Conservation (phyloP, 2,888 invertebrate species). For the Cylindroiulus punctatus region DNA sequence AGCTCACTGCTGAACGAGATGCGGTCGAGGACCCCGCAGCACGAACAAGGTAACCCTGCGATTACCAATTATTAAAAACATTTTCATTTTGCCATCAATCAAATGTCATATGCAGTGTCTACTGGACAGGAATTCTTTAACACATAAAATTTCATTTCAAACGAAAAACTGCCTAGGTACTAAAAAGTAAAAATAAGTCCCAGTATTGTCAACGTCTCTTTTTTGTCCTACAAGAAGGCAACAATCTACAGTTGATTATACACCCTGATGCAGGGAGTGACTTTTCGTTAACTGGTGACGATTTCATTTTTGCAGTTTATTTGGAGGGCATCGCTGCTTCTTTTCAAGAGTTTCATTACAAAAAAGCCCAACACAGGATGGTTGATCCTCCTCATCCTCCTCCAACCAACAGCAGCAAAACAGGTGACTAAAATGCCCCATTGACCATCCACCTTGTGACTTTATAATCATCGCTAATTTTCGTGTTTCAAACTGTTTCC, state of each 20-base stretch:
- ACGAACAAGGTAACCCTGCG: slow-evolving; percentile 20
- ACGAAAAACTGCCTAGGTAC: too few relatives aligned
- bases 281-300: not conserved
- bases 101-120: too few relatives aligned
- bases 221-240: too few relatives aligned
- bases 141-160: too few relatives aligned
- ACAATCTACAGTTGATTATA: too few relatives aligned
- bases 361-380: slow-evolving; percentile 12
- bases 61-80: not conserved
- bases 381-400: slow-evolving; percentile 7
- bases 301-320: slow-evolving; percentile 36
- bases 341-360: slow-evolving; percentile 40
- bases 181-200: too few relatives aligned
- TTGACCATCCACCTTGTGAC: too few relatives aligned
- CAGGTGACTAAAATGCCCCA: not conserved
- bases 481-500: not conserved
- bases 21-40: not conserved
- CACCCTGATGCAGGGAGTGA: too few relatives aligned
- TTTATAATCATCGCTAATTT: not conserved
- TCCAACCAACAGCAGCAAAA: not conserved
- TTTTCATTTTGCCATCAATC: not conserved
- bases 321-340: slow-evolving; percentile 53
- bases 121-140: too few relatives aligned
- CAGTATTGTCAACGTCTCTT: too few relatives aligned
- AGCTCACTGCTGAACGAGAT: not conserved